Evolutionary conservation across 2,888 invertebrate genomes (phyloP).

Genomic region (Anorthoa munda): DNA sequence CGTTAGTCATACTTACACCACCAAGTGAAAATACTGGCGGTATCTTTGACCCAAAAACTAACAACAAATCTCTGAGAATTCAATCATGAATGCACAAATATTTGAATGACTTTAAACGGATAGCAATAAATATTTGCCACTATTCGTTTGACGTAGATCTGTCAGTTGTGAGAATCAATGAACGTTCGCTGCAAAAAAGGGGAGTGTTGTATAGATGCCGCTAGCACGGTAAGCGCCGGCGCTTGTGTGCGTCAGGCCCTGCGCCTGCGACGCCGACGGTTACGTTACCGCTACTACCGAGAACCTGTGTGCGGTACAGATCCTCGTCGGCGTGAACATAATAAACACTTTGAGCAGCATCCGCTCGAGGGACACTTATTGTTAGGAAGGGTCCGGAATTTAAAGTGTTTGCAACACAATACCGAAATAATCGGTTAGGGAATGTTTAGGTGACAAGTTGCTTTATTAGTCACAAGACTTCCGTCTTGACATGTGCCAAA

Average conservation of each 20-base stretch:
- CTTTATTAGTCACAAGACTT: conserved; percentile 12
- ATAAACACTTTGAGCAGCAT: conserved; percentile 21
- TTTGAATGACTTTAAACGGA: conserved; percentile 25
- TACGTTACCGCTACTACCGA: conserved; percentile 24
- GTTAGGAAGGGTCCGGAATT: conserved; percentile 8
- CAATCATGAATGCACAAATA: conserved; percentile 38
- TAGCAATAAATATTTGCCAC: conserved; percentile 7
- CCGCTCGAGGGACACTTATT: conserved; percentile 18
- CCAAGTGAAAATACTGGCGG: neutral
- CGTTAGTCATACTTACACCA: conserved; percentile 25
- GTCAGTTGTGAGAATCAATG: conserved; percentile 48
- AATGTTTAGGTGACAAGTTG: neutral
- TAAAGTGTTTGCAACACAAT: neutral
- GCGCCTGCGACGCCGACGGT: neutral
- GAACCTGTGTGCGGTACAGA: conserved; percentile 46
- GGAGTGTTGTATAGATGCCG: conserved; percentile 22
- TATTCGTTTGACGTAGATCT: conserved; percentile 28
- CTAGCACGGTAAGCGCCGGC: conserved; percentile 43
- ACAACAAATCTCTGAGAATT: conserved; percentile 32
- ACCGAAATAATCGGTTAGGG: neutral
- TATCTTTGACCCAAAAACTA: conserved; percentile 21
- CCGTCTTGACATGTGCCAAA: neutral
- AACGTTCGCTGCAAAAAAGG: conserved; percentile 33
- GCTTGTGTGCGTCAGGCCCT: conserved; percentile 30
- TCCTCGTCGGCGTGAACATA: neutral